These are phyloP conservation scores for Scelioninae gen. 2 DNA, from an alignment of 2,888 invertebrate species.

Conservation along the genomic window DNA sequence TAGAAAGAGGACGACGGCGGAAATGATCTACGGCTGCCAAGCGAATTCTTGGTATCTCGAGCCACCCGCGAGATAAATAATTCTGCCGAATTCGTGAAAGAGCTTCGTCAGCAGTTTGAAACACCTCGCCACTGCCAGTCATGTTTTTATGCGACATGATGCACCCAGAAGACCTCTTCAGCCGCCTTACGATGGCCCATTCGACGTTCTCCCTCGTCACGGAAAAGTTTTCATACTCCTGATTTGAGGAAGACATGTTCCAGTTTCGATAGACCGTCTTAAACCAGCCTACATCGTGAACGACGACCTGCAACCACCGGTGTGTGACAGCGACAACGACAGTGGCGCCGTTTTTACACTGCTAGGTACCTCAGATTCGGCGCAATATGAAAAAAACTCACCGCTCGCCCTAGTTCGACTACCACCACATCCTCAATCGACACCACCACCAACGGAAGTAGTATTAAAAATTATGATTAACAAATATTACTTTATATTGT, in stretches of 20 bases:
- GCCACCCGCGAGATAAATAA: constrained; percentile 3
- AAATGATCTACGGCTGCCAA: constrained; percentile 44
- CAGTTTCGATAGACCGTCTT: constrained; percentile 24
- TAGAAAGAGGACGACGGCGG: constrained; percentile 48
- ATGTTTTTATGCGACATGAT: constrained; percentile 20
- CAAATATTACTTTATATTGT: too few relatives aligned
- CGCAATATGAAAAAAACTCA: too few relatives aligned
- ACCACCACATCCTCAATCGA: too few relatives aligned
- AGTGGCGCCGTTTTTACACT: too few relatives aligned
- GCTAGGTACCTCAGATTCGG: too few relatives aligned
- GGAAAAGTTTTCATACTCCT: constrained; percentile 3
- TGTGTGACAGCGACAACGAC: neutral
- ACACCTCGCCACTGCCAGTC: neutral
- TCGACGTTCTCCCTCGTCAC: neutral
- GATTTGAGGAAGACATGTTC: neutral
- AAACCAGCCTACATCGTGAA: constrained; percentile 30
- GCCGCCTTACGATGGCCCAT: constrained; percentile 7
- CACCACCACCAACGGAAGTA: too few relatives aligned
- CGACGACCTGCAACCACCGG: neutral
- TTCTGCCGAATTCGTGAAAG: neutral
- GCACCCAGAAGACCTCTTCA: neutral
- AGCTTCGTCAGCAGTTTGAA: constrained; percentile 4
- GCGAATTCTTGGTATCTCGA: constrained; percentile 47
- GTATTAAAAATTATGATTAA: too few relatives aligned
- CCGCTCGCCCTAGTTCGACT: too few relatives aligned